Conservation (phyloP, 2,797 vertebrate genomes). For the Protosalanx chinensis region DNA sequence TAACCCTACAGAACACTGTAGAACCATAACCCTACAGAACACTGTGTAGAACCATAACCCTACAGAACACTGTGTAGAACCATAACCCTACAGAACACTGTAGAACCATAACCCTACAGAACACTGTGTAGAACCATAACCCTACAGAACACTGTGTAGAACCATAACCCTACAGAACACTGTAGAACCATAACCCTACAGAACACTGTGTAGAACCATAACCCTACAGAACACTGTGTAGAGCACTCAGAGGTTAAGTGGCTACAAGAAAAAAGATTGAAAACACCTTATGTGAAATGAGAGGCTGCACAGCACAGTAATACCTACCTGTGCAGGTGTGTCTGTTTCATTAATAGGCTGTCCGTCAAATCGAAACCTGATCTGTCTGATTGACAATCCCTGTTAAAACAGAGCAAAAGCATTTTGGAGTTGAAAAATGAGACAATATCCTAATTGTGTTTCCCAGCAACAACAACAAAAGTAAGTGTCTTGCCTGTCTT, state of each 20-base stretch:
- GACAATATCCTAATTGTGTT: not conserved
- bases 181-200: too few relatives aligned
- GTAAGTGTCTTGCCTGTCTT: constrained; percentile 75
- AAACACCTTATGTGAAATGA: not conserved
- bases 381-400: constrained; percentile 89
- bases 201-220: not conserved
- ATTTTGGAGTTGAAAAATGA: not conserved
- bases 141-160: too few relatives aligned
- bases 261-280: not conserved
- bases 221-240: not conserved
- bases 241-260: not conserved
- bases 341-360: constrained; percentile 88
- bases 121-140: too few relatives aligned
- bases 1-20: not conserved
- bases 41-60: too few relatives aligned
- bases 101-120: not conserved
- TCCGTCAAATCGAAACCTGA: constrained; percentile 91
- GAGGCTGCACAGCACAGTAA: not conserved
- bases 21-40: too few relatives aligned
- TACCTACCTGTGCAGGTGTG: constrained; percentile 88
- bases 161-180: too few relatives aligned
- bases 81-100: too few relatives aligned
- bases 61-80: too few relatives aligned
- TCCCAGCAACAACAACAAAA: not conserved
- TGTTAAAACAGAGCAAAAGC: constrained; percentile 42